phyloP scores from a whole-genome alignment of 2,888 invertebrate genomes.

The Flexamia atlantica region DNA sequence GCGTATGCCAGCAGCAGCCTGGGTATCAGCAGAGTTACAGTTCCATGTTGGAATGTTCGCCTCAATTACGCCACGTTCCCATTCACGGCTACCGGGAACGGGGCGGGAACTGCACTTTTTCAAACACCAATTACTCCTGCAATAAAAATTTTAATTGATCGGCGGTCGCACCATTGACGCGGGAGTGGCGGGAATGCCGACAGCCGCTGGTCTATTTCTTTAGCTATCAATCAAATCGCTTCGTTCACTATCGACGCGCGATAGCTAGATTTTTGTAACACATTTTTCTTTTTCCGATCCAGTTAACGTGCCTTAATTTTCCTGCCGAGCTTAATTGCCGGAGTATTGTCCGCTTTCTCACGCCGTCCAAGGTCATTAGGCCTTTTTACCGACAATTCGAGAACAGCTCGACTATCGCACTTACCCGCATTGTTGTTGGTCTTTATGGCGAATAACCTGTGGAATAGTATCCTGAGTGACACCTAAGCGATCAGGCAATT shows the following conservation, averaged over 20 bases:
- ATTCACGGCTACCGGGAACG: slow-evolving; percentile 32
- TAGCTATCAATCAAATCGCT: slow-evolving; percentile 25
- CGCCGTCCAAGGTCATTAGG: slow-evolving; percentile 8
- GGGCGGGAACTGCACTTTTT: slow-evolving; percentile 27
- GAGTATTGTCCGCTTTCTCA: slow-evolving; percentile 34
- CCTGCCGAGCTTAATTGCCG: slow-evolving; percentile 26
- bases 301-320: slow-evolving; percentile 39
- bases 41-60: not conserved
- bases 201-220: slow-evolving; percentile 50
- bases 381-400: slow-evolving; percentile 19
- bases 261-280: slow-evolving; percentile 38
- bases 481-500: too few species aligned
- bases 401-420: too few species aligned
- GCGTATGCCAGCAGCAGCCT: too few species aligned
- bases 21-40: not conserved
- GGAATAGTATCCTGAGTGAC: too few species aligned
- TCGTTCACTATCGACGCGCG: slow-evolving; percentile 39
- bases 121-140: slow-evolving; percentile 45
- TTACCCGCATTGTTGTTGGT: too few species aligned
- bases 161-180: slow-evolving; percentile 13
- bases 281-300: slow-evolving; percentile 36
- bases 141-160: slow-evolving; percentile 53
- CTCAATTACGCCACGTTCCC: slow-evolving; percentile 21
- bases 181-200: slow-evolving; percentile 30
- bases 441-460: too few species aligned